Evolutionary conservation across 92 coral and sea anemone genomes (phyloP).

Genomic region (Actinostola sp.): DNA sequence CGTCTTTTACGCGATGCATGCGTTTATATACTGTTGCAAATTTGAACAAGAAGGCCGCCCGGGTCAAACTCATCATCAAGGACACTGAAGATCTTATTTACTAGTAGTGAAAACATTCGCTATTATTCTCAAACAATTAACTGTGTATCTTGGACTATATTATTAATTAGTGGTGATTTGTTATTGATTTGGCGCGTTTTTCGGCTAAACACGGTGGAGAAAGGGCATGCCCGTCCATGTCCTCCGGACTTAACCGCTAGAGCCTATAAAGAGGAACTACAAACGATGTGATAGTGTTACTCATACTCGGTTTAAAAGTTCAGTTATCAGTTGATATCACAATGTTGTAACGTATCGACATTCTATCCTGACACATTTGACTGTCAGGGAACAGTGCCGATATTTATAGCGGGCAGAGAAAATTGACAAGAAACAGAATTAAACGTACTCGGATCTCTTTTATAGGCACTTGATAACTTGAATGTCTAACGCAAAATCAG

Average conservation of each 20-base stretch:
- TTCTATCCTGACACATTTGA: too few species aligned
- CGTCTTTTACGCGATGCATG: background rate
- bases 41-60: background rate
- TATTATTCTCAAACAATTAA: background rate
- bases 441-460: too few species aligned
- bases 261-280: background rate
- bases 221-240: background rate
- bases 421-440: too few species aligned
- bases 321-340: too few species aligned
- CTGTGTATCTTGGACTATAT: background rate
- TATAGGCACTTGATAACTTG: too few species aligned
- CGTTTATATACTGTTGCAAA: background rate
- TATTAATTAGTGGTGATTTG: slow-evolving; percentile 2
- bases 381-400: too few species aligned
- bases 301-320: too few species aligned
- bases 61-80: background rate
- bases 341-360: too few species aligned
- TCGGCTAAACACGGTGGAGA: background rate
- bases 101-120: background rate
- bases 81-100: background rate
- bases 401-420: too few species aligned
- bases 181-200: slow-evolving; percentile 9
- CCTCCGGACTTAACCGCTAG: background rate
- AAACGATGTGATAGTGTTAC: too few species aligned
- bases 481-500: too few species aligned